Base-by-base conservation (phyloP, 2,888 invertebrate genomes). In the Polyploca ridens region DNA sequence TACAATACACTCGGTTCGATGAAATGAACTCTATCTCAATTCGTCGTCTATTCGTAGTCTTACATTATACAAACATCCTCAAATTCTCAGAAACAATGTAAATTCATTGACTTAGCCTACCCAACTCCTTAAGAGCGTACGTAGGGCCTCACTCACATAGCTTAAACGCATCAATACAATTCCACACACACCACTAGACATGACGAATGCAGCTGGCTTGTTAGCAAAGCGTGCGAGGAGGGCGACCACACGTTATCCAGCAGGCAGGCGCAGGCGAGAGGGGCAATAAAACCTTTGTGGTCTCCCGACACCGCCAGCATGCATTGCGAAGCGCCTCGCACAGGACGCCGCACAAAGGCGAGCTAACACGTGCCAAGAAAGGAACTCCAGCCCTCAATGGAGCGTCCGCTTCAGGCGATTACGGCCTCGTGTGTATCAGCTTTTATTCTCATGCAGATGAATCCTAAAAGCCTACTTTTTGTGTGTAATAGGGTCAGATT, bases 361-460 rank as follows among this genome's bases (percentile, higher is more conserved):
- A 54, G 19, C 54, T 19, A 54, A 54, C 54, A 54, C 19, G 54
- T 19, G 10, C 54, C 54, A 54, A 54, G 54, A 54, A 19, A 54
- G 54, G 54, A 54, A 54, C 19, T 54, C 10, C 19, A 54, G 4
- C 10, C 16, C 19, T 19, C 19, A 19, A 10, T 6, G 46, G n/a
- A 46, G n/a, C 46, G 46, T 5, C 46, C 46, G 54, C 10, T 19
- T 16, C 6, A 54, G 19, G 54, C 19, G 54, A 19, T 54, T 54
- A 54, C 19, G 19, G 8, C 10, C 10, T 10, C n/a, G 6, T 46
- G 54, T 19, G 54, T 54, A 54, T 54, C 54, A 19, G 10, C 54
- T 10, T 54, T 54, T 16, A 49, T 54, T 4, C 46, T 16, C 54
- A 8, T 41, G 8, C 54, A 54, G 10, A 54, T 54, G 10, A 19